These are phyloP conservation scores for Paraplagusia blochii DNA, from an alignment of 2,113 vertebrate species.

Conservation along the genomic window DNA sequence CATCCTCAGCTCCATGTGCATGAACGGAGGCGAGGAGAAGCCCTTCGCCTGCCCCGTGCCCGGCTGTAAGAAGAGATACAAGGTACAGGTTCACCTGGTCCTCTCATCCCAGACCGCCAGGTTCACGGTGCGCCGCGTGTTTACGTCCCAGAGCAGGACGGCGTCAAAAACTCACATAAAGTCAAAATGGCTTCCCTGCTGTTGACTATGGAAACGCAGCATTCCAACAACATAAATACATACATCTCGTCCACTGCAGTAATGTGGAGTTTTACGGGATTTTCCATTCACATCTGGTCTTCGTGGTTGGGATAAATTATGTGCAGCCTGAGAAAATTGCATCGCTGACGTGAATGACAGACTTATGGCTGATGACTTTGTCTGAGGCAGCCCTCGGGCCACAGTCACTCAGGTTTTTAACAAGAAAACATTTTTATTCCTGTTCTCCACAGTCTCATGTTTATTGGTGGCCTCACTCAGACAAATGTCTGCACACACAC, in stretches of 20 bases:
- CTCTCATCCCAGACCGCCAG: not conserved
- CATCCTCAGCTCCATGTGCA: slow-evolving; percentile 98
- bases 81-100: slow-evolving; percentile 72
- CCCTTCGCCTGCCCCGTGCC: slow-evolving; percentile 97
- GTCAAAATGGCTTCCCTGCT: slow-evolving; percentile 12
- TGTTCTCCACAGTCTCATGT: not conserved
- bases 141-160: too few relatives aligned
- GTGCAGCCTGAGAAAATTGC: slow-evolving; percentile 72
- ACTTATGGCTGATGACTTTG: slow-evolving; percentile 59
- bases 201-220: slow-evolving; percentile 36
- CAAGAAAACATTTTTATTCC: slow-evolving; percentile 13
- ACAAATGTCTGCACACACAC: not conserved
- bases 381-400: slow-evolving; percentile 40
- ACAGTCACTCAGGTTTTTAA: slow-evolving; percentile 24
- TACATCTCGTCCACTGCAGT: slow-evolving; percentile 59
- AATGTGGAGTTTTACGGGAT: slow-evolving; percentile 63
- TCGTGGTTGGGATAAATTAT: slow-evolving; percentile 69
- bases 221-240: slow-evolving; percentile 52
- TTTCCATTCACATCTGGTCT: slow-evolving; percentile 75
- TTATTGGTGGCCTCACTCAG: not conserved
- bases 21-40: slow-evolving; percentile 97
- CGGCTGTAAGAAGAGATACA: slow-evolving; percentile 98
- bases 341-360: slow-evolving; percentile 66
- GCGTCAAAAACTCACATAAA: not conserved
- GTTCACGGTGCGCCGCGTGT: not conserved